These are phyloP conservation scores for Phymastichus coffea DNA, from an alignment of 1,140 invertebrate species.

Conservation along the genomic window DNA sequence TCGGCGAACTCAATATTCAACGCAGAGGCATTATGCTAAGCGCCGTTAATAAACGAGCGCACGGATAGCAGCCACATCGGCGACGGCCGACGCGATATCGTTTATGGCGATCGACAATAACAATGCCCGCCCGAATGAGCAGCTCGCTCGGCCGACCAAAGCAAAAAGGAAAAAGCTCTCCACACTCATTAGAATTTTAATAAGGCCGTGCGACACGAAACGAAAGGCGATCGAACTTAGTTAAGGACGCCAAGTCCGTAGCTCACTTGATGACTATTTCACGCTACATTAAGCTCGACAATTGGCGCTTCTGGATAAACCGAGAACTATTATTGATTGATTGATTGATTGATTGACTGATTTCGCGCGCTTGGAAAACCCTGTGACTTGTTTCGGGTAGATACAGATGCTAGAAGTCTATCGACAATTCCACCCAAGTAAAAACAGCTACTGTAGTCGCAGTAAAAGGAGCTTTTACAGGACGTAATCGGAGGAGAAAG, in stretches of 20 bases:
- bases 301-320: slow-evolving; percentile 28
- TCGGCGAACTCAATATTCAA: too few relatives aligned
- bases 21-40: slow-evolving; percentile 23
- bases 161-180: too few relatives aligned
- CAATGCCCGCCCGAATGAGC: background rate
- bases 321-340: slow-evolving; percentile 8
- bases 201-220: background rate
- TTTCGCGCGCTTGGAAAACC: background rate
- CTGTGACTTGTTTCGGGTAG: too few relatives aligned
- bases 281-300: slow-evolving; percentile 43
- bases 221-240: background rate
- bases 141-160: too few relatives aligned
- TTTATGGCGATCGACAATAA: background rate
- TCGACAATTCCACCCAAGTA: too few relatives aligned
- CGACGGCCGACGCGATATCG: background rate
- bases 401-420: too few relatives aligned
- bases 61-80: background rate
- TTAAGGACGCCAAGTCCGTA: slow-evolving; percentile 7
- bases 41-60: background rate
- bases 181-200: slow-evolving; percentile 12
- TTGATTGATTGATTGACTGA: slow-evolving; percentile 14
- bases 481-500: background rate
- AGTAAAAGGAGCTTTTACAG: too few relatives aligned
- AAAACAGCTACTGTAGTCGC: too few relatives aligned
- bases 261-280: slow-evolving; percentile 45